Conservation (phyloP, 2,888 invertebrate species). For the Lomographa bimaculata region DNA sequence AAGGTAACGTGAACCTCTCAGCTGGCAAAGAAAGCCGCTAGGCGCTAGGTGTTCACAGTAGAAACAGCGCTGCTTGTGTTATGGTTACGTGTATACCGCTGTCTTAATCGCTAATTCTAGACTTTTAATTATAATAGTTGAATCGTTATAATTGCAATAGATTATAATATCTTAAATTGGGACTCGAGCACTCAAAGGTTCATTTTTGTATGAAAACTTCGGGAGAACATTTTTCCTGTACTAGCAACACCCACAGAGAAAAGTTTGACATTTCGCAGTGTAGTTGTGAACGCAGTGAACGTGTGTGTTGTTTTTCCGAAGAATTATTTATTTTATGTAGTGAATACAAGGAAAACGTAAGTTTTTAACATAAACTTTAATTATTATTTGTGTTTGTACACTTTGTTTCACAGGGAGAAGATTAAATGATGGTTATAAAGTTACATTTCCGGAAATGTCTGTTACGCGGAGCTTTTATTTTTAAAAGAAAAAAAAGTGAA, state of each 20-base stretch:
- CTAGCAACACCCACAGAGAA: slow-evolving; percentile 56
- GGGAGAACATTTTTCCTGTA: slow-evolving; percentile 36
- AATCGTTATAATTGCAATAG: too few species aligned
- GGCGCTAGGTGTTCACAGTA: slow-evolving; percentile 39
- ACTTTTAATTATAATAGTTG: too few species aligned
- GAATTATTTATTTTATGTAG: slow-evolving; percentile 69
- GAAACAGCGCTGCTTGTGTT: slow-evolving; percentile 36
- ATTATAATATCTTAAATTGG: too few species aligned
- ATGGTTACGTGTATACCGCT: too few species aligned
- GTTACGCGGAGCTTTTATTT: slow-evolving; percentile 58
- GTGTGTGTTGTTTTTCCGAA: slow-evolving; percentile 66
- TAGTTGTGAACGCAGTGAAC: slow-evolving; percentile 71
- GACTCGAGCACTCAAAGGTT: too few species aligned
- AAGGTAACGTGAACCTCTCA: slow-evolving; percentile 80
- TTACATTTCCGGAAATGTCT: slow-evolving; percentile 63
- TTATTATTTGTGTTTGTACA: slow-evolving; percentile 33
- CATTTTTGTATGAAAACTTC: too few species aligned
- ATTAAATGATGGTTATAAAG: slow-evolving; percentile 22
- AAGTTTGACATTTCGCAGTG: slow-evolving; percentile 69
- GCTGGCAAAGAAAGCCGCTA: slow-evolving; percentile 50
- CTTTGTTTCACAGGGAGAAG: slow-evolving; percentile 14
- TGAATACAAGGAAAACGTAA: slow-evolving; percentile 65
- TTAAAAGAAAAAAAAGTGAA: slow-evolving; percentile 59
- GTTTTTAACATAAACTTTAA: slow-evolving; percentile 66
- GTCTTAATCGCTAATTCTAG: too few species aligned